Evolutionary conservation across 1,140 invertebrate species (phyloP).

Genomic region (Orussus abietinus): DNA sequence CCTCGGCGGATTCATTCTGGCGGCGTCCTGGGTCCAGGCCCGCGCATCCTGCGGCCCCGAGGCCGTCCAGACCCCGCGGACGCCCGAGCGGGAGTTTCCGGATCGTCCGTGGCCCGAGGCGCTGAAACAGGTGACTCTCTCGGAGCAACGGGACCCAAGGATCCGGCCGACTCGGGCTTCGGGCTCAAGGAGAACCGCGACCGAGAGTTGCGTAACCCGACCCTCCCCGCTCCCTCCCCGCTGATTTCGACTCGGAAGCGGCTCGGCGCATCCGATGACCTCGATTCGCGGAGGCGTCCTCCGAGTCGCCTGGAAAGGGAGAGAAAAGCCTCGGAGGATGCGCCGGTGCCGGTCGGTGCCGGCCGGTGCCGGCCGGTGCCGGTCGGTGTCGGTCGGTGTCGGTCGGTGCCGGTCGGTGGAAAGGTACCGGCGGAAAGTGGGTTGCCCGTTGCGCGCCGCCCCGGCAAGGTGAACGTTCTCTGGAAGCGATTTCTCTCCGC

Average conservation of each 20-base stretch:
- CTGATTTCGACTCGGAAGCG: too few species aligned
- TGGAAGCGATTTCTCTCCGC: conserved; percentile 47
- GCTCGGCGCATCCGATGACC: too few species aligned
- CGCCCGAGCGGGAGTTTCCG: conserved; percentile 51
- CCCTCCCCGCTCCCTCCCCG: too few species aligned
- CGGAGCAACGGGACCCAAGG: conserved; percentile 3
- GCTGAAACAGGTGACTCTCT: conserved; percentile 47
- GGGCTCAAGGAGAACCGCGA: conserved; percentile 35
- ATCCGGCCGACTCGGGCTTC: conserved; percentile 20
- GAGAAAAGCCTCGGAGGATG: too few species aligned
- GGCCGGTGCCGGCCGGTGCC: too few species aligned
- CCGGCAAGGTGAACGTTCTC: conserved; percentile 40
- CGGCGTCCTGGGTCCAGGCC: conserved; percentile 75
- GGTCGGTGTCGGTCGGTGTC: background rate
- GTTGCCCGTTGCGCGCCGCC: conserved; percentile 36
- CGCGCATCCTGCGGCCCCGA: conserved; percentile 63
- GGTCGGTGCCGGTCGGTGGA: conserved; percentile 22
- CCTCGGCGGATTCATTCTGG: conserved; percentile 73
- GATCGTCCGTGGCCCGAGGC: conserved; percentile 55
- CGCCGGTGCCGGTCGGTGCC: too few species aligned
- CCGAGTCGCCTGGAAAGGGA: too few species aligned
- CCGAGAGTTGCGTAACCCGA: conserved; percentile 29
- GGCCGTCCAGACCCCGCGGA: conserved; percentile 36
- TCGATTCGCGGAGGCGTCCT: too few species aligned
- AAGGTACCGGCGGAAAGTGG: conserved; percentile 43